phyloP scores from a whole-genome alignment of 2,113 vertebrate species.

The Callopanchax toddi region DNA sequence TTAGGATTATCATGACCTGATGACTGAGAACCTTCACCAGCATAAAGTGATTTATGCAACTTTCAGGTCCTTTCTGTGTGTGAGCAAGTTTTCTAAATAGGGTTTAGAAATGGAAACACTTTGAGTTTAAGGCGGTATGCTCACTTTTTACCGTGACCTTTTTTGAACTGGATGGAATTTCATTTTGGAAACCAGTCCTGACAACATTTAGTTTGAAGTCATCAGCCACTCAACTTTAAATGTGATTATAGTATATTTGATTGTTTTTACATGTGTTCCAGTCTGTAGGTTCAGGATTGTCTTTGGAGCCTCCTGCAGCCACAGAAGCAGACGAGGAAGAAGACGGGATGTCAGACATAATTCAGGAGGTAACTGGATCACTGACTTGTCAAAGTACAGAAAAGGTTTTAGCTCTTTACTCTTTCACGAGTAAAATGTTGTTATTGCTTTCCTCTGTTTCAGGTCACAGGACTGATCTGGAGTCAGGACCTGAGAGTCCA shows the following conservation, averaged over 20 bases:
- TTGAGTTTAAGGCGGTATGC: too few relatives aligned
- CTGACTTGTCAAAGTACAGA: background rate
- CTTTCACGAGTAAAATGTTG: background rate
- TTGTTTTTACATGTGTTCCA: conserved; percentile 44
- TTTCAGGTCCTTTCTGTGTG: too few relatives aligned
- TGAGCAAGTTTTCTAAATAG: too few relatives aligned
- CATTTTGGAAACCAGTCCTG: too few relatives aligned
- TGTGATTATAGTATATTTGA: too few relatives aligned
- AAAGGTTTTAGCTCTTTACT: background rate
- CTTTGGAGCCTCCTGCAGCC: conserved; percentile 85
- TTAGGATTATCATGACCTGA: too few relatives aligned
- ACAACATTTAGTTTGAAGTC: too few relatives aligned
- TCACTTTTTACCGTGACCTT: background rate
- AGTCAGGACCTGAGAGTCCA: conserved; percentile 93
- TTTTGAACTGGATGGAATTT: too few relatives aligned
- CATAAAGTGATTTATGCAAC: too few relatives aligned
- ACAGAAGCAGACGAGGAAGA: conserved; percentile 93
- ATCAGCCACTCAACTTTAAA: too few relatives aligned
- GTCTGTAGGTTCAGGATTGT: conserved; percentile 85
- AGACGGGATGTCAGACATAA: conserved; percentile 96
- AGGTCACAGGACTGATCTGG: conserved; percentile 94
- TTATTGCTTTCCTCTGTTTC: background rate
- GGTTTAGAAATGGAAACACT: too few relatives aligned
- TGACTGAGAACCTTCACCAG: too few relatives aligned
- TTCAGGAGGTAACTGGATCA: conserved; percentile 80